Evolutionary conservation across 2,113 vertebrate species (phyloP).

Genomic region (Hemibagrus wyckioides): DNA sequence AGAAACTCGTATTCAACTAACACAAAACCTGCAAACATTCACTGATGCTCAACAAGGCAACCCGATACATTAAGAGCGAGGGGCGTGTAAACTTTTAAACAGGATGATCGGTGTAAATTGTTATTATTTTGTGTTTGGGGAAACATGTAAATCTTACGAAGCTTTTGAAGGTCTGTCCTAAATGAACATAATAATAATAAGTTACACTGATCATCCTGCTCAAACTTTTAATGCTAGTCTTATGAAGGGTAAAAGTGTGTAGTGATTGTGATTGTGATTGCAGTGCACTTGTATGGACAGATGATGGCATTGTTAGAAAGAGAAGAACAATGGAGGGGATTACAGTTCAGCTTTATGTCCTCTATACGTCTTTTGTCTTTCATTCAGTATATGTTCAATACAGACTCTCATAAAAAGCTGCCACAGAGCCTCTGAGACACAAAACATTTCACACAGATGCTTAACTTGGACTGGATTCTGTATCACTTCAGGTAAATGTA

Average conservation of each 20-base stretch:
- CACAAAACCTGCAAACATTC: no score
- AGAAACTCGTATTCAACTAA: no score
- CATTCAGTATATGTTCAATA: neutral
- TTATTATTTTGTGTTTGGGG: no score
- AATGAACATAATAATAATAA: no score
- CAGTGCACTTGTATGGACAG: neutral
- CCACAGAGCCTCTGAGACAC: neutral
- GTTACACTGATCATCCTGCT: no score
- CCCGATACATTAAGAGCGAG: no score
- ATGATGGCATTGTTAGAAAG: conserved; percentile 22
- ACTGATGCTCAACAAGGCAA: no score
- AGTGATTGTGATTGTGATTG: neutral
- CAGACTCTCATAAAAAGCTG: neutral
- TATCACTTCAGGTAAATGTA: neutral
- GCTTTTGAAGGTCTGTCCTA: no score
- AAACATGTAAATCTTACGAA: no score
- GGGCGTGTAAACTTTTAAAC: no score
- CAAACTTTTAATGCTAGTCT: neutral
- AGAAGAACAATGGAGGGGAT: neutral
- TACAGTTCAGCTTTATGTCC: neutral
- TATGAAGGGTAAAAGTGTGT: neutral
- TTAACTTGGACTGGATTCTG: neutral
- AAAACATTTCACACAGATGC: neutral
- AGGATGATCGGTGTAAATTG: no score
- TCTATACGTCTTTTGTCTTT: neutral